These are phyloP conservation scores for Spilarctia lutea DNA, from an alignment of 2,888 invertebrate genomes.

Conservation along the genomic window DNA sequence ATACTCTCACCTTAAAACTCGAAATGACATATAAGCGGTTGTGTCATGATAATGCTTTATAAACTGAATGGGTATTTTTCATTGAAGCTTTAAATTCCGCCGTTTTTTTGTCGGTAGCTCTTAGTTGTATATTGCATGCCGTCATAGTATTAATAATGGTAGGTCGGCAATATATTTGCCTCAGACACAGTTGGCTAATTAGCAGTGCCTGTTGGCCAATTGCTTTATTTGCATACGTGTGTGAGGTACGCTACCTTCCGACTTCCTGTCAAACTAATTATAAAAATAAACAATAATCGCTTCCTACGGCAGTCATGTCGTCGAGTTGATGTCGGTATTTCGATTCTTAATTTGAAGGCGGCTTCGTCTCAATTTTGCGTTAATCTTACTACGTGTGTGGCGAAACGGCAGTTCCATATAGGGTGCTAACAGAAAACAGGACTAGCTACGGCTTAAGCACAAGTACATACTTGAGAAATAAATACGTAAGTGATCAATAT, in stretches of 20 bases:
- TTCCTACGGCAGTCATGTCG: slow-evolving; percentile 78
- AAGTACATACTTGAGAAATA: slow-evolving; percentile 32
- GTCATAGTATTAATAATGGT: slow-evolving; percentile 33
- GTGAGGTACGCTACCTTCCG: slow-evolving; percentile 61
- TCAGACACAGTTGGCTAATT: slow-evolving; percentile 60
- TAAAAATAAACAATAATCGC: slow-evolving; percentile 84
- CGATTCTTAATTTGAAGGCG: slow-evolving; percentile 74
- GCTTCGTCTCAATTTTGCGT: slow-evolving; percentile 71
- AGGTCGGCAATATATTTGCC: slow-evolving; percentile 55
- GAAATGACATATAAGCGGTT: neutral
- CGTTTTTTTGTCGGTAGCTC: neutral
- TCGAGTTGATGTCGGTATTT: slow-evolving; percentile 66
- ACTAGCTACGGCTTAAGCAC: slow-evolving; percentile 28
- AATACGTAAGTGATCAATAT: slow-evolving; percentile 47
- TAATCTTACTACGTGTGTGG: slow-evolving; percentile 78
- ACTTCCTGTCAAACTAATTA: slow-evolving; percentile 82
- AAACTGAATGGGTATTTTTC: neutral
- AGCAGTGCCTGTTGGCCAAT: slow-evolving; percentile 61
- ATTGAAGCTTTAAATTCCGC: slow-evolving; percentile 30
- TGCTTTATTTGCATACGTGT: slow-evolving; percentile 74
- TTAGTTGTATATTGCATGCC: neutral
- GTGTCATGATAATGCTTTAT: neutral
- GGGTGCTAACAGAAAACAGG: slow-evolving; percentile 55
- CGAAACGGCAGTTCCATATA: slow-evolving; percentile 64
- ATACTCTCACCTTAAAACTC: neutral